Evolutionary conservation across 2,797 vertebrate genomes (phyloP), one percentile per base, ranked within the genome.

Genomic region (Chaetophractus vellerosus): DNA sequence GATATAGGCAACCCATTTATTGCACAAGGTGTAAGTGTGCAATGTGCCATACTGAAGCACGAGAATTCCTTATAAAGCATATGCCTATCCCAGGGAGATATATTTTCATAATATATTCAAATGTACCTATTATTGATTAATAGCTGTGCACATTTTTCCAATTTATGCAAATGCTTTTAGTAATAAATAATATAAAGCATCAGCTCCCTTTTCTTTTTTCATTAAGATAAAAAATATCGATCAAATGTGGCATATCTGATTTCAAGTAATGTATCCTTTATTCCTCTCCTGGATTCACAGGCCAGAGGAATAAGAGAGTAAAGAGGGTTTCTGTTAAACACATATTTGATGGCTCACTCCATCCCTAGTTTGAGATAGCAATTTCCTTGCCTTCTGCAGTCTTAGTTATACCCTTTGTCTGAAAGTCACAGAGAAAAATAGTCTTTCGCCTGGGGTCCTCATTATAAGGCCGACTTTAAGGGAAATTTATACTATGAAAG

Each of bases 341-440:
- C 61, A 33, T 69, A 79, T 61, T 93, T 87, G 81, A 76, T 55
- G 41, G 31, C 80, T 80, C 10, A 41, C 61, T 89, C 80, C 50
- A 24, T 33, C 38, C 3, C 0, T 15, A 95, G n/a, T 87, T 61
- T 84, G 61, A 28, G n/a, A 69, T 33, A 55, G 26, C 26, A 87
- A 19, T 23, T 9, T 84, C 50, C 12, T 90, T 14, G 18, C 16
- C 26, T 80, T 81, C 88, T 87, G n/a, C 1, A 71, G 31, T 79
- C 36, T 52, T 23, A 89, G 59, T 93, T 94, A 76, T 41, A 83
- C 38, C 45, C 83, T 89, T 55, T 45, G 48, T 81, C 68, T 88
- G 41, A 90, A 21, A 76, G 31, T 72, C 81, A 83, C 48, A 91
- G 69, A 61, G 75, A 93, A 96, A 93, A 91, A 91, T 55, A 33